Evolutionary conservation across 2,888 invertebrate genomes (phyloP).

Genomic region (Ennomos fuscantarius): DNA sequence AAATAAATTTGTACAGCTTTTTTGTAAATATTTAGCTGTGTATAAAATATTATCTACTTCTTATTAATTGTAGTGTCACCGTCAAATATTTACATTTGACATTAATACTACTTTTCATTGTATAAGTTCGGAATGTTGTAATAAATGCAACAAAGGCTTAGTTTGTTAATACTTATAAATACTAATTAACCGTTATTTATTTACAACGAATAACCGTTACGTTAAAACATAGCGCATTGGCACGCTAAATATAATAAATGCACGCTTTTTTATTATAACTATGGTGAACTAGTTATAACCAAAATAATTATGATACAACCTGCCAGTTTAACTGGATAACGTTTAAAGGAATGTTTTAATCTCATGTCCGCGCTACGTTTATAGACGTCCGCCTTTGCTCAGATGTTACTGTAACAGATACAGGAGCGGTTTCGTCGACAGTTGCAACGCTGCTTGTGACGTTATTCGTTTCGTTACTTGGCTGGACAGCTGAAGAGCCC

Average conservation of each 20-base stretch:
- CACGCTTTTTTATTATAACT: slow-evolving; percentile 13
- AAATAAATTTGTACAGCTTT: slow-evolving; percentile 14
- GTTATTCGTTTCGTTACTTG: slow-evolving; percentile 30
- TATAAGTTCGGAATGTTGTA: background rate
- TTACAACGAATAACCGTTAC: slow-evolving; percentile 21
- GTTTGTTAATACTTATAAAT: slow-evolving; percentile 12
- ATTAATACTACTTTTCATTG: too few relatives aligned
- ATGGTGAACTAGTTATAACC: slow-evolving; percentile 26
- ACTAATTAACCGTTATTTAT: slow-evolving; percentile 23
- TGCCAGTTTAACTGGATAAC: slow-evolving; percentile 50
- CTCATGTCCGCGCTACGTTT: slow-evolving; percentile 53
- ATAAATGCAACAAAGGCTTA: slow-evolving; percentile 16
- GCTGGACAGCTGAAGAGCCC: slow-evolving; percentile 34
- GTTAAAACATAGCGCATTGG: slow-evolving; percentile 9
- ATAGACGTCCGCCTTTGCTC: slow-evolving; percentile 54
- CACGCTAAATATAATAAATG: slow-evolving; percentile 29
- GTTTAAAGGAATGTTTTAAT: slow-evolving; percentile 19
- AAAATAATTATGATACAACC: slow-evolving; percentile 17
- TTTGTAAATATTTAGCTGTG: background rate
- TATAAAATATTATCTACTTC: background rate
- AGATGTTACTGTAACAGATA: slow-evolving; percentile 43
- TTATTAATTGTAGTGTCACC: background rate
- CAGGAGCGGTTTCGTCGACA: slow-evolving; percentile 14
- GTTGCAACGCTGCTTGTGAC: slow-evolving; percentile 25
- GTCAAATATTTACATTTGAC: too few relatives aligned